Conservation (phyloP, 2,888 invertebrate species). For the Seira ritae region DNA sequence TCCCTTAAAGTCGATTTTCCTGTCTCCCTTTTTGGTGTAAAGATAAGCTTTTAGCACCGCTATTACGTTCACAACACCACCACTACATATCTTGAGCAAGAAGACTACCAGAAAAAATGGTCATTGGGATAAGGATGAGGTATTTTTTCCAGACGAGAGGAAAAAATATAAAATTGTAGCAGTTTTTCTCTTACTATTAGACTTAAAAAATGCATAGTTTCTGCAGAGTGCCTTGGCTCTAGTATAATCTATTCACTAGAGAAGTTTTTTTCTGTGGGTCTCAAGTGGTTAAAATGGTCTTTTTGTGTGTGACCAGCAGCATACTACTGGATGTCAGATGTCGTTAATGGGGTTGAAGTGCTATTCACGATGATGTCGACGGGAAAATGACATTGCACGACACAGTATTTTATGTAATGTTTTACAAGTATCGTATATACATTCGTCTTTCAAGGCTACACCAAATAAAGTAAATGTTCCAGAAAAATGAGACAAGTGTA, state of each 20-base stretch:
- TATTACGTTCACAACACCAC: background rate
- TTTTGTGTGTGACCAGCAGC: slow-evolving; percentile 48
- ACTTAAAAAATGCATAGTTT: no score
- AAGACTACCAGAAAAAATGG: no score
- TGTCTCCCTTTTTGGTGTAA: background rate
- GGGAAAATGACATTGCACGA: background rate
- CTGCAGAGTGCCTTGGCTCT: no score
- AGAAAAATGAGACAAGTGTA: slow-evolving; percentile 6
- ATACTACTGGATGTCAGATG: slow-evolving; percentile 50
- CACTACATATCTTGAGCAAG: no score
- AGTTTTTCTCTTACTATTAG: slow-evolving; percentile 5
- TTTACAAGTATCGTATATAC: background rate
- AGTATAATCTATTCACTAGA: no score
- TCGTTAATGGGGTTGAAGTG: slow-evolving; percentile 55
- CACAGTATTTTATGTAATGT: slow-evolving; percentile 8
- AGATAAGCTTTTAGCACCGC: slow-evolving; percentile 45
- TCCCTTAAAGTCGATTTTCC: background rate
- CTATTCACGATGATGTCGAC: slow-evolving; percentile 43
- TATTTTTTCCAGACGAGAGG: background rate
- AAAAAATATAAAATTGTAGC: background rate
- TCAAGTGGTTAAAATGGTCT: slow-evolving; percentile 46
- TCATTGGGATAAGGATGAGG: no score
- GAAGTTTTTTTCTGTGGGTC: slow-evolving; percentile 30
- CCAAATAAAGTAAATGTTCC: slow-evolving; percentile 13
- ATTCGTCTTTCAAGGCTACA: background rate